A percentile compares a stretch with the other conserved stretches of the same genome.
phyloP scores from a whole-genome alignment of 2,113 vertebrate species.

The Eudorcas thomsonii region DNA sequence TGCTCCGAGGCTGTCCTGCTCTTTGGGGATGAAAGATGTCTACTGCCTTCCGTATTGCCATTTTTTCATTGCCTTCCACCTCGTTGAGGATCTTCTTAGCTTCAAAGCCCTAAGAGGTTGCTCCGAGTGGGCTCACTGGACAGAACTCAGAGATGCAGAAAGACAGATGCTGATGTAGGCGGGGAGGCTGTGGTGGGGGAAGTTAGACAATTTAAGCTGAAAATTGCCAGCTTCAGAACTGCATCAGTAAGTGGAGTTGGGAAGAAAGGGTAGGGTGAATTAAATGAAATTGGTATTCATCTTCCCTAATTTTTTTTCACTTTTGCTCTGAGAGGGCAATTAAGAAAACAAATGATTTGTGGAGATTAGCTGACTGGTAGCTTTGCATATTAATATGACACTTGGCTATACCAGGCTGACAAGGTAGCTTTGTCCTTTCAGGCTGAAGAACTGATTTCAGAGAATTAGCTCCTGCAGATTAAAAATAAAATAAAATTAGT shows the following conservation, averaged over 20 bases:
- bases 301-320: conserved; percentile 80
- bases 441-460: conserved; percentile 86
- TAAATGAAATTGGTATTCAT: conserved; percentile 73
- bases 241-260: conserved; percentile 29
- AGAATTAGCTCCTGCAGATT: conserved; percentile 83
- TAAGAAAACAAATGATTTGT: conserved; percentile 92
- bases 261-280: conserved; percentile 53
- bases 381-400: conserved; percentile 92
- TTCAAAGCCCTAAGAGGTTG: background rate
- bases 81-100: background rate
- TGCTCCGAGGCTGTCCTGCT: background rate
- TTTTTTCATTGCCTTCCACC: background rate
- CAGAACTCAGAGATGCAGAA: background rate
- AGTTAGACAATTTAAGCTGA: conserved; percentile 47
- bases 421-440: conserved; percentile 85
- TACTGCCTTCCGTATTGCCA: background rate
- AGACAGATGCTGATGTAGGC: background rate
- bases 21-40: background rate
- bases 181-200: background rate
- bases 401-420: conserved; percentile 88
- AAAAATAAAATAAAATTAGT: conserved; percentile 61
- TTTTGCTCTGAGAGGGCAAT: conserved; percentile 94
- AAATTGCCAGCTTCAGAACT: conserved; percentile 55
- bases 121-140: background rate
- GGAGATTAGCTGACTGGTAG: conserved; percentile 88